Evolutionary conservation across 2,888 invertebrate species (phyloP), one percentile per base, ranked within the genome.

Genomic region (Hypselothyrea guttata): DNA sequence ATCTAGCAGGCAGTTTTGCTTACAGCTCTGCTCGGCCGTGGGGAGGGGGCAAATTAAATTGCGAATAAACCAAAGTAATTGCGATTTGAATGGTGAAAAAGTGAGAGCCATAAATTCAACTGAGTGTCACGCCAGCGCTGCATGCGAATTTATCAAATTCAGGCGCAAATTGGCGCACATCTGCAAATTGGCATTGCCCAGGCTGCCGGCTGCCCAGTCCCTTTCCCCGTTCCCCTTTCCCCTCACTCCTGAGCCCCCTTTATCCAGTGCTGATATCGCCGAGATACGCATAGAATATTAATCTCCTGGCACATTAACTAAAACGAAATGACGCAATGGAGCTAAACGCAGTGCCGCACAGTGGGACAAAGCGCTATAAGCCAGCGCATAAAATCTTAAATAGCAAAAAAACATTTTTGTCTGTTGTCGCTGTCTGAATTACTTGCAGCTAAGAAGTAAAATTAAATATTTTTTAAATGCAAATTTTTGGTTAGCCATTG

Each of bases 81-180:
- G 83, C 83, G 66, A 86, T 83, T 84, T 83, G 74, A 86, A 84
- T 86, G 68, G 77, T 74, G 70, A 74, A 81, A 87, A 86, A 84
- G 79, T 75, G 77, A 66, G 73, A 59, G 75, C 67, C 75, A 87
- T 88, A 87, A 88, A 87, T 88, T 82, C 71, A 81, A 83, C 81
- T 84, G 81, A 86, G 58, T 86, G 88, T 87, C 87, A 86, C 74
- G 77, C 71, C 71, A 86, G 75, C 82, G 72, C 84, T 77, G 84
- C 78, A 78, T 71, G 72, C 61, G 83, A 85, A 86, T 88, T 86
- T 86, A 87, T 86, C 84, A 87, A 86, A 82, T 71, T 85, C 75
- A 72, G 75, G 71, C 72, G 78, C 56, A 78, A 84, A 86, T 83
- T 82, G 84, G 75, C 76, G 74, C 75, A 86, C 83, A 77, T 83